Percentiles rank a stretch among this genome's conserved stretches.
These are phyloP conservation scores for Nymphicus hollandicus DNA, from an alignment of 2,113 vertebrate genomes.

Conservation along the genomic window DNA sequence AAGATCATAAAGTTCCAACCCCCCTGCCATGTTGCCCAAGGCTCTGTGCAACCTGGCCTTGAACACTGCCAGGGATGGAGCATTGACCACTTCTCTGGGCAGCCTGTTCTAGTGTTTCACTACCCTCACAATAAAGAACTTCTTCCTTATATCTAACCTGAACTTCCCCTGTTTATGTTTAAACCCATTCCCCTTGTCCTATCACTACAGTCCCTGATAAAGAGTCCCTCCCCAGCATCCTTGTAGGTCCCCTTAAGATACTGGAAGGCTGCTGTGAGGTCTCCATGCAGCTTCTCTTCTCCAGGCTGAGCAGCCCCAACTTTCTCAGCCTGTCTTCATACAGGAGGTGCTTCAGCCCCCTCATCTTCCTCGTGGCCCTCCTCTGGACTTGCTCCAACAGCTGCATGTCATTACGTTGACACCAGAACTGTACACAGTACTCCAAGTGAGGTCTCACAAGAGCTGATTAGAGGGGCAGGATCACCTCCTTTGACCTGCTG, in stretches of 20 bases:
- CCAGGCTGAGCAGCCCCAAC: not conserved
- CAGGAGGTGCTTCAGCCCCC: not conserved
- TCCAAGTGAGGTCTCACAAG: not conserved
- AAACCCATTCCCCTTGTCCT: not conserved
- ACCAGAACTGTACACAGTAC: not conserved
- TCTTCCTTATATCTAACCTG: not conserved
- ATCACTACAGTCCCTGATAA: not conserved
- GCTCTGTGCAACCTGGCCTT: not conserved
- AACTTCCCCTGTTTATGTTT: not conserved
- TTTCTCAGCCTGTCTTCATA: not conserved
- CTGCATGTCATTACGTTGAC: not conserved
- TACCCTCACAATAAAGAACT: not conserved
- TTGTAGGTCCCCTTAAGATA: not conserved
- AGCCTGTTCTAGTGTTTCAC: not conserved
- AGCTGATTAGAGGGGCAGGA: not conserved
- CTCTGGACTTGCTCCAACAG: not conserved
- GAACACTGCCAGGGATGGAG: too few species aligned
- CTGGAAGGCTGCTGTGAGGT: not conserved
- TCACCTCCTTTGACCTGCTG: not conserved
- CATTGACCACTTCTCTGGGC: not conserved
- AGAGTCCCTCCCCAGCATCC: not conserved
- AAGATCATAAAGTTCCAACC: not conserved
- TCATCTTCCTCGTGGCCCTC: not conserved
- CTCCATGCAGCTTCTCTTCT: not conserved
- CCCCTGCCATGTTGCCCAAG: not conserved